These are phyloP conservation scores for Habroteleia sp. DNA, from an alignment of 2,888 invertebrate species.

Conservation along the genomic window DNA sequence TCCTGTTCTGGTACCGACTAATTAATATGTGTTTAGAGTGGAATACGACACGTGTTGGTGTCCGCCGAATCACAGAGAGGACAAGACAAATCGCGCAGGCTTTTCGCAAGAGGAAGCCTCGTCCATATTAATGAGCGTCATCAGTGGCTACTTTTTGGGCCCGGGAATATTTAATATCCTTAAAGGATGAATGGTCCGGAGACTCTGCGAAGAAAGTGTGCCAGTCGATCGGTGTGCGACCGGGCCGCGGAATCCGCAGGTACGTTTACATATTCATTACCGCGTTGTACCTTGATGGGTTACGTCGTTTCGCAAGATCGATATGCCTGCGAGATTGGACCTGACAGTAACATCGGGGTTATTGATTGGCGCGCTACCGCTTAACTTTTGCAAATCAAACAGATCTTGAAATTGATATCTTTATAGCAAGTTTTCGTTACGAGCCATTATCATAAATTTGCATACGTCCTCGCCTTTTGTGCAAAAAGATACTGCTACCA, in stretches of 20 bases:
- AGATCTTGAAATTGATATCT: slow-evolving; percentile 63
- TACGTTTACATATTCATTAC: slow-evolving; percentile 65
- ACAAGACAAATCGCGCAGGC: slow-evolving; percentile 50
- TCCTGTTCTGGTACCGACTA: slow-evolving; percentile 72
- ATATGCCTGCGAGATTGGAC: slow-evolving; percentile 52
- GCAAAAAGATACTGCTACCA: slow-evolving; percentile 61
- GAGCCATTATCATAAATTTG: slow-evolving; percentile 65
- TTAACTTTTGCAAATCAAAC: slow-evolving; percentile 55
- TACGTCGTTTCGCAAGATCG: slow-evolving; percentile 35
- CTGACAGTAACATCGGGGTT: slow-evolving; percentile 57
- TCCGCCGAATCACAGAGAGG: slow-evolving; percentile 36
- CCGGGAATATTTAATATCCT: slow-evolving; percentile 26
- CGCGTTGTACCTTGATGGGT: slow-evolving; percentile 48
- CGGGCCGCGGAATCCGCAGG: slow-evolving; percentile 50
- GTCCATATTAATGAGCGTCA: slow-evolving; percentile 56
- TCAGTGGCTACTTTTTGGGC: slow-evolving; percentile 38
- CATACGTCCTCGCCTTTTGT: slow-evolving; percentile 65
- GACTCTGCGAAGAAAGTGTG: slow-evolving; percentile 32
- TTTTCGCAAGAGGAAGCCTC: slow-evolving; percentile 39
- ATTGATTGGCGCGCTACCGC: slow-evolving; percentile 60
- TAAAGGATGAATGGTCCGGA: slow-evolving; percentile 20
- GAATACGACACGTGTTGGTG: slow-evolving; percentile 67
- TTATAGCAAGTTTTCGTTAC: slow-evolving; percentile 59
- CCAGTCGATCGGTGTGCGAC: slow-evolving; percentile 26
- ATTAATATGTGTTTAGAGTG: slow-evolving; percentile 77